These are phyloP conservation scores for Calliphora vomitoria DNA, from an alignment of 2,888 invertebrate genomes.

Conservation along the genomic window DNA sequence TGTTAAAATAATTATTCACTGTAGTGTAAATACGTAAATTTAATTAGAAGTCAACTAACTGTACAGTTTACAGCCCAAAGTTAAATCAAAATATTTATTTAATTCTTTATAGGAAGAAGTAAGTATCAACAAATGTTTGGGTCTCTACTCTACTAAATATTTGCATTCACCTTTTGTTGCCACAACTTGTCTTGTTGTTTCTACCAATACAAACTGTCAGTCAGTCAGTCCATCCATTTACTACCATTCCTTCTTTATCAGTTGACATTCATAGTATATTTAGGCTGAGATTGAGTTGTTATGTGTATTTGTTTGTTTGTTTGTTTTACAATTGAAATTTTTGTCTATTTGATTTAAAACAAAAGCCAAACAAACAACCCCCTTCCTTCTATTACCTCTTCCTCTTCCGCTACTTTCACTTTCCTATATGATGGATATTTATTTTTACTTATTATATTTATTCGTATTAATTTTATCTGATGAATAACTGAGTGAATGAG, in stretches of 20 bases:
- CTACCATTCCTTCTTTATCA: background rate
- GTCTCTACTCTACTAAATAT: background rate
- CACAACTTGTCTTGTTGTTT: slow-evolving; percentile 22
- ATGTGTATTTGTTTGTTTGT: slow-evolving; percentile 3
- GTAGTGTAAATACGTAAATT: slow-evolving; percentile 52
- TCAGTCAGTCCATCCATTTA: background rate
- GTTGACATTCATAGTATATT: background rate
- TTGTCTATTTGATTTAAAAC: slow-evolving; percentile 58
- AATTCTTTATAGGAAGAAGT: background rate
- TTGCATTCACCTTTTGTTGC: slow-evolving; percentile 29
- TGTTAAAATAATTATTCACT: slow-evolving; percentile 43
- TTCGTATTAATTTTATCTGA: slow-evolving; percentile 30
- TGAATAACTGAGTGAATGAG: background rate
- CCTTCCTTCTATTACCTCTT: background rate
- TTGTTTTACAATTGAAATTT: slow-evolving; percentile 51
- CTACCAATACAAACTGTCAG: background rate
- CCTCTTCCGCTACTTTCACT: slow-evolving; percentile 5
- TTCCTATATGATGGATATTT: slow-evolving; percentile 25
- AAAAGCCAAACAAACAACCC: slow-evolving; percentile 46
- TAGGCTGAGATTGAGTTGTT: slow-evolving; percentile 23
- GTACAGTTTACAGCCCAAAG: background rate
- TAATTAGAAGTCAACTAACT: slow-evolving; percentile 48
- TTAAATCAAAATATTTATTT: slow-evolving; percentile 13
- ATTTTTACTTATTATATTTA: background rate
- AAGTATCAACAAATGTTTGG: slow-evolving; percentile 24